phyloP scores from a whole-genome alignment of 2,797 vertebrate species.

The Leuciscus waleckii region DNA sequence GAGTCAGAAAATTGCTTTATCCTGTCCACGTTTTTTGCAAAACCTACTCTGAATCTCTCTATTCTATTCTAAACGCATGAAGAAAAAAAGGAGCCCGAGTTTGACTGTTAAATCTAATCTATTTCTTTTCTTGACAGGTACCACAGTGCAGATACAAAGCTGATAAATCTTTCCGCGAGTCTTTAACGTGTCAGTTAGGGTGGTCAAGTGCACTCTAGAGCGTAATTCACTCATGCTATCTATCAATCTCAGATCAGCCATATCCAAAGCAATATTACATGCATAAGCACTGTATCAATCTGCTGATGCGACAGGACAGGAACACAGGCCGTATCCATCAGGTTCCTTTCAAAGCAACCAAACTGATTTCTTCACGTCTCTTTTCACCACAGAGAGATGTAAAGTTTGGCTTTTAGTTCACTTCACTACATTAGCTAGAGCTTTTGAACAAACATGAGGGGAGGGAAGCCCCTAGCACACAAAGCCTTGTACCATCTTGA shows the following conservation, averaged over 20 bases:
- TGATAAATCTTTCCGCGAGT: conserved; percentile 3
- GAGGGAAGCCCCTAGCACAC: neutral
- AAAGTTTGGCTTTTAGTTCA: conserved; percentile 25
- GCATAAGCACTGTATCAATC: neutral
- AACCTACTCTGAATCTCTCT: neutral
- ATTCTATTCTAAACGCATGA: too few species aligned
- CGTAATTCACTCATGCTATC: neutral
- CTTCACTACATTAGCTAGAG: neutral
- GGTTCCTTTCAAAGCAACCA: neutral
- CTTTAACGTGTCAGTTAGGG: neutral
- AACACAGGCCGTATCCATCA: neutral
- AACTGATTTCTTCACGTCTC: neutral
- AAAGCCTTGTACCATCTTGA: neutral
- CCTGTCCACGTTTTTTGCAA: neutral
- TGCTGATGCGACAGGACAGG: neutral
- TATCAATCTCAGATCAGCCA: conserved; percentile 17
- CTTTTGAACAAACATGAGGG: conserved; percentile 8
- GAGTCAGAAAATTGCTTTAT: neutral
- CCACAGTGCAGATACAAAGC: neutral
- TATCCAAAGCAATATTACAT: neutral
- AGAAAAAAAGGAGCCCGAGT: neutral
- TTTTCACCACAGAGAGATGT: conserved; percentile 8
- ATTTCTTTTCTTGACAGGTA: conserved; percentile 4
- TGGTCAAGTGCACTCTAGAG: neutral
- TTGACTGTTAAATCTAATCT: neutral